These are phyloP conservation scores for Zoroaster sp. DNA, from an alignment of 53 echinoderm and acorn worm species.

Conservation along the genomic window DNA sequence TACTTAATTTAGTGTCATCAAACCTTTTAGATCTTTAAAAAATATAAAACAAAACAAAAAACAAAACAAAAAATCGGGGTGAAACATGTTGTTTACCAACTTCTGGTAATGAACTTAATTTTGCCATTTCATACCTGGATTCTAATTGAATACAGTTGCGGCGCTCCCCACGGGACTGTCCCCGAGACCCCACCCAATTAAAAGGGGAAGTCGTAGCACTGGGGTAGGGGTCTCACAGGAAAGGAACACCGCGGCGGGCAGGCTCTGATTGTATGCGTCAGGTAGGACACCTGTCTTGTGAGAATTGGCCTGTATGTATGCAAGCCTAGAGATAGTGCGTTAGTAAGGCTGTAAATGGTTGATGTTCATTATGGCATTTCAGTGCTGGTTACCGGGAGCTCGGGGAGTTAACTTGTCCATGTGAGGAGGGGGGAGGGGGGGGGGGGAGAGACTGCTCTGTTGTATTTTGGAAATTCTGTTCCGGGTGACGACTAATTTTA, in stretches of 20 bases:
- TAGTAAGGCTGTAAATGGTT: background rate
- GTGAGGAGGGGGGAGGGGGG: background rate
- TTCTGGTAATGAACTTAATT: slow-evolving; percentile 42
- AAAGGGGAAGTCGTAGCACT: slow-evolving; percentile 46
- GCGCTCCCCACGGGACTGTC: background rate
- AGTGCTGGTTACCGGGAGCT: background rate
- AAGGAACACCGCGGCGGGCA: background rate
- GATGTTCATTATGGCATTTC: slow-evolving; percentile 30
- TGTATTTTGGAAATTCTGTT: background rate
- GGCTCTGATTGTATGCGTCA: slow-evolving; percentile 52
- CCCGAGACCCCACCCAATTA: slow-evolving; percentile 49
- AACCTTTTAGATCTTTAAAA: background rate
- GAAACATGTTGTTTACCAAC: slow-evolving; percentile 36
- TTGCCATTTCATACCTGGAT: slow-evolving; percentile 45
- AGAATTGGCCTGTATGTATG: slow-evolving; percentile 41
- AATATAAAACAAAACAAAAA: too few species aligned
- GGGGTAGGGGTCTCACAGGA: slow-evolving; percentile 45
- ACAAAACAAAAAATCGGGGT: background rate
- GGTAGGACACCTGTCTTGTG: slow-evolving; percentile 48
- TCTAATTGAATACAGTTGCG: slow-evolving; percentile 50
- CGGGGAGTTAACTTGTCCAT: background rate
- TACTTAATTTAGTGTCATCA: background rate
- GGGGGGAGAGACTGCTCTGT: background rate
- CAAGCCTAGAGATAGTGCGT: slow-evolving; percentile 19
- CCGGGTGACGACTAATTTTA: background rate